Percentiles rank a stretch among this genome's conserved stretches.
phyloP scores from a whole-genome alignment of 2,113 vertebrate species.

The Potamarius usumacintae region DNA sequence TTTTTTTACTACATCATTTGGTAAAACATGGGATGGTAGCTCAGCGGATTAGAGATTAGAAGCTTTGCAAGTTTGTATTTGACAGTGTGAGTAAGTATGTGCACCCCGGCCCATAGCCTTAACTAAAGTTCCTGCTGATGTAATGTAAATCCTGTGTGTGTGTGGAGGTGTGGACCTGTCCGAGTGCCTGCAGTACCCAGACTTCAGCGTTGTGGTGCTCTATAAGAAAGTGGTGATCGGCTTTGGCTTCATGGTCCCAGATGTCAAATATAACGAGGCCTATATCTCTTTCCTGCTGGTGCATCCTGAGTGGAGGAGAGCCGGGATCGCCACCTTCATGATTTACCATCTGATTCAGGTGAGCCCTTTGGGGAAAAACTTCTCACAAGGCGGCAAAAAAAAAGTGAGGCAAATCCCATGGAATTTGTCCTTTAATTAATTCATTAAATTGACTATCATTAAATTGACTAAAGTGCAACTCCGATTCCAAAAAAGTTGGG shows the following conservation, averaged over 20 bases:
- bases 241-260: slow-evolving; percentile 98
- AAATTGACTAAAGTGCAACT: too few relatives aligned
- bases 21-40: background rate
- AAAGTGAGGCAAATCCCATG: too few relatives aligned
- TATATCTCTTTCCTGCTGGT: slow-evolving; percentile 98
- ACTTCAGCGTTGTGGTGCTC: slow-evolving; percentile 96
- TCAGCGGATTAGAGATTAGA: background rate
- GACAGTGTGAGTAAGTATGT: background rate
- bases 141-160: background rate
- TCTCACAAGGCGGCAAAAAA: too few relatives aligned
- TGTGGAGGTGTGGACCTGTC: slow-evolving; percentile 89
- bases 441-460: too few relatives aligned
- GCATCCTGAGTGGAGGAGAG: slow-evolving; percentile 95
- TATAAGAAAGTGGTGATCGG: slow-evolving; percentile 95
- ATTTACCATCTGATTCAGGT: slow-evolving; percentile 99
- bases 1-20: background rate
- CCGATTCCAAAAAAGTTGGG: too few relatives aligned
- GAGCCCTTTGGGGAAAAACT: background rate
- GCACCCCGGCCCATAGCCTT: background rate
- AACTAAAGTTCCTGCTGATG: background rate
- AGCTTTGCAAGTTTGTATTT: background rate
- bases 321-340: slow-evolving; percentile 97
- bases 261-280: slow-evolving; percentile 96
- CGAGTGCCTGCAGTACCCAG: slow-evolving; percentile 95
- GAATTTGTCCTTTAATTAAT: too few relatives aligned